Percentiles rank a stretch among this genome's conserved stretches.
Evolutionary conservation across 2,113 vertebrate genomes (phyloP).

Genomic region (Onychorhynchus coronatus): DNA sequence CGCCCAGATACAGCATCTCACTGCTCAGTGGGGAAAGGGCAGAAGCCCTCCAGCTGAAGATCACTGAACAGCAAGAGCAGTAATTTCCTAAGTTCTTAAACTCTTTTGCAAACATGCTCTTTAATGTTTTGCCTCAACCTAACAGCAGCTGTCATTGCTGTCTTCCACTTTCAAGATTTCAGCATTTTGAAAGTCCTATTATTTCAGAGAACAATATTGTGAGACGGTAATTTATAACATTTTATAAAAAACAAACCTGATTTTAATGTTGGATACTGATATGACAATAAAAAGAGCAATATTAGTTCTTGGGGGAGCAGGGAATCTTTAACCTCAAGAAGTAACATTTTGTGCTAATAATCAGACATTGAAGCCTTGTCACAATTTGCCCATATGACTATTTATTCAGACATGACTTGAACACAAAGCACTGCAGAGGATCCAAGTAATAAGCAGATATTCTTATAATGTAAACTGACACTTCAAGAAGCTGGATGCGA

Average conservation of each 20-base stretch:
- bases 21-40: not conserved
- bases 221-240: not conserved
- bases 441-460: not conserved
- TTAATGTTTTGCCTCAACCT: not conserved
- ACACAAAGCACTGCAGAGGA: not conserved
- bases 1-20: not conserved
- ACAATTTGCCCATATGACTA: not conserved
- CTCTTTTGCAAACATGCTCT: not conserved
- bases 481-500: not conserved
- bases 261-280: not conserved
- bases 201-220: not conserved
- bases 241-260: not conserved
- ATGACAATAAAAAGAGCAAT: not conserved
- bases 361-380: not conserved
- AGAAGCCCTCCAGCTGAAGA: not conserved
- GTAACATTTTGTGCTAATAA: not conserved
- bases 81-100: not conserved
- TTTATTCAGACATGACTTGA: not conserved
- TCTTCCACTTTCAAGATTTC: not conserved
- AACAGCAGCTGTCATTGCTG: not conserved
- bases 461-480: not conserved
- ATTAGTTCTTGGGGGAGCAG: not conserved
- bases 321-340: not conserved
- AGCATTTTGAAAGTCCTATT: not conserved
- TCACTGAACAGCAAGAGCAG: not conserved